Conservation (phyloP, 2,888 invertebrate genomes). For the Hyposoter dolosus region DNA sequence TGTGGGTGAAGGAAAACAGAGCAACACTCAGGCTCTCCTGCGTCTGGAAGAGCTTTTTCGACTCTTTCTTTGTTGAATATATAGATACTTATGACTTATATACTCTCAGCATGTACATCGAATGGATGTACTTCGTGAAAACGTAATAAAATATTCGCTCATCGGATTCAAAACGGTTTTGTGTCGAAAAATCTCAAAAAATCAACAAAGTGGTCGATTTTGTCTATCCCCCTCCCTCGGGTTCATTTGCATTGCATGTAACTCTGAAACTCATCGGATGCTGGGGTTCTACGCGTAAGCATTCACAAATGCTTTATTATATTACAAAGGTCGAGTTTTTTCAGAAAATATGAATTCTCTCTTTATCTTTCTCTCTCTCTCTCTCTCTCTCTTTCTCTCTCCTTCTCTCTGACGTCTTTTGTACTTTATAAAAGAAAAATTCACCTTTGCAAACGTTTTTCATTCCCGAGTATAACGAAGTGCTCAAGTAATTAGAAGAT, state of each 20-base stretch:
- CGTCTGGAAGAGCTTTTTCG: conserved; percentile 23
- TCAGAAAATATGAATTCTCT: conserved; percentile 2
- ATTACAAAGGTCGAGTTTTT: conserved; percentile 12
- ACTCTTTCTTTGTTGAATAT: conserved; percentile 1
- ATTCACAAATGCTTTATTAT: not conserved
- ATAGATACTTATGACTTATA: not conserved
- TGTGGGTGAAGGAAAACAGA: conserved; percentile 46
- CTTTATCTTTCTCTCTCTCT: not conserved
- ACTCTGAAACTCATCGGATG: conserved; percentile 15
- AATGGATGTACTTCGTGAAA: not conserved
- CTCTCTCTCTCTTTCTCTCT: not conserved
- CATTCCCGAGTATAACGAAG: conserved; percentile 5
- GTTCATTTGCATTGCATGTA: not conserved
- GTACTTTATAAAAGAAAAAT: not conserved
- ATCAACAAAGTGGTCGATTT: not conserved
- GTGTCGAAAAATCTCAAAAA: conserved; percentile 26
- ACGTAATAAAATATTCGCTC: not conserved
- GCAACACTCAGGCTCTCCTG: not conserved
- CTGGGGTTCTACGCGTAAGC: not conserved
- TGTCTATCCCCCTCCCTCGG: not conserved
- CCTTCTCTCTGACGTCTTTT: not conserved
- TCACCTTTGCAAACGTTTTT: not conserved
- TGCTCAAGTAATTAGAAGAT: conserved; percentile 19
- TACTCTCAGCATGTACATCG: not conserved
- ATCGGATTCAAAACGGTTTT: not conserved